These are phyloP conservation scores for Struthidea cinerea DNA, from an alignment of 2,113 vertebrate species.

Conservation along the genomic window DNA sequence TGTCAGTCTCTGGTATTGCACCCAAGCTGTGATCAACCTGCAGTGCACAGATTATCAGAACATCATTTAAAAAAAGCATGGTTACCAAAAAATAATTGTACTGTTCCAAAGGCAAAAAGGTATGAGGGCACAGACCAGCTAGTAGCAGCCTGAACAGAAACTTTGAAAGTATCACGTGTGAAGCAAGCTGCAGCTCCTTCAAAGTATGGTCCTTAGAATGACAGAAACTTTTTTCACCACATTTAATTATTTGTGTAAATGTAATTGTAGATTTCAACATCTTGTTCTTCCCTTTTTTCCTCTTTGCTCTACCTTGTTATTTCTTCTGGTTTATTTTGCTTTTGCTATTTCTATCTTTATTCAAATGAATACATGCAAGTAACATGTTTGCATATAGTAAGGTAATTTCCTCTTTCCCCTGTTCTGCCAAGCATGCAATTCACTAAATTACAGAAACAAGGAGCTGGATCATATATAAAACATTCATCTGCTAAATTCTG, in stretches of 20 bases:
- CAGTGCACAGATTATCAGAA: background rate
- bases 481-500: background rate
- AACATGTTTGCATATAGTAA: constrained; percentile 1
- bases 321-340: background rate
- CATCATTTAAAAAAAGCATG: fast-evolving
- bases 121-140: background rate
- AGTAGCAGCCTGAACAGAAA: background rate
- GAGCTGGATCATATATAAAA: background rate
- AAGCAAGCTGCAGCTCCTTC: background rate
- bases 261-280: background rate
- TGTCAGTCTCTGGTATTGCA: background rate
- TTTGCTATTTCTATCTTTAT: background rate
- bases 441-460: background rate
- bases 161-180: background rate
- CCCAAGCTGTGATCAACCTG: background rate
- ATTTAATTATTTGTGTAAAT: background rate
- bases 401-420: background rate
- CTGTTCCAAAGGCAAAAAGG: background rate
- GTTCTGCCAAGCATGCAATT: background rate
- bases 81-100: background rate
- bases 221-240: background rate
- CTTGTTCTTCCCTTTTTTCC: background rate
- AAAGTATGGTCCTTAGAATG: background rate
- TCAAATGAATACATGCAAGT: background rate
- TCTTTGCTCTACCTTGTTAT: background rate